Evolutionary conservation across 2,797 vertebrate genomes (phyloP), one percentile per base, ranked within the genome.

Genomic region (Chaunax sp.): DNA sequence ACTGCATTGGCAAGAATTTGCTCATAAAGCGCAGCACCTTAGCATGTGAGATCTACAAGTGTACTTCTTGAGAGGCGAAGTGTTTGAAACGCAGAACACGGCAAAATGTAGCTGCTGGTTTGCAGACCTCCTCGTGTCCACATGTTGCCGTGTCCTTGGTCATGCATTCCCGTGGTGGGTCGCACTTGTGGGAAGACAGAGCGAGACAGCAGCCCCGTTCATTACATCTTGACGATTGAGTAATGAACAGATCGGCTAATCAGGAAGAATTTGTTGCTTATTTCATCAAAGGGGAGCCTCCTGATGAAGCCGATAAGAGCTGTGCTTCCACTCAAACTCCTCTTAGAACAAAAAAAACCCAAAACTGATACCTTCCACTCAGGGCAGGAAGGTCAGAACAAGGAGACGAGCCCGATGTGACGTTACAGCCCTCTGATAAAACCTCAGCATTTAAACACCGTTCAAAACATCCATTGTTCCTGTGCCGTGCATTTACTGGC

Each of bases 401-500:
- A 45, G 40, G 25, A 47, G 30, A 37, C 44, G 0, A 23, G 61
- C 51, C 46, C 59, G n/a, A 43, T 25, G 40, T 37, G 30, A 51
- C 22, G 49, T 73, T 52, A 54, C 41, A 53, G 41, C 54, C 47
- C 40, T 64, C n/a, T 15, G 62, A 68, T 55, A 46, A 69, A 68
- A 62, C 38, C 14, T 45, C 44, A 35, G 40, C 41, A 68, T 26
- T 69, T 60, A 12, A 57, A 41, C 35, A 63, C 22, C 28, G 50
- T 77, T 76, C 64, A 74, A 74, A 76, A 69, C 49, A 43, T 55
- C 64, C 54, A 64, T 80, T 83, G 65, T 80, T 60, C 25, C 64
- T 64, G 22, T 25, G 55, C 47, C 54, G 66, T 53, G 22, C 33
- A 30, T 76, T 80, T 81, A n/a, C 51, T 67, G 54, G 41, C 44